Evolutionary conservation across 2,888 invertebrate species (phyloP).

Genomic region (Agrilus biguttatus): DNA sequence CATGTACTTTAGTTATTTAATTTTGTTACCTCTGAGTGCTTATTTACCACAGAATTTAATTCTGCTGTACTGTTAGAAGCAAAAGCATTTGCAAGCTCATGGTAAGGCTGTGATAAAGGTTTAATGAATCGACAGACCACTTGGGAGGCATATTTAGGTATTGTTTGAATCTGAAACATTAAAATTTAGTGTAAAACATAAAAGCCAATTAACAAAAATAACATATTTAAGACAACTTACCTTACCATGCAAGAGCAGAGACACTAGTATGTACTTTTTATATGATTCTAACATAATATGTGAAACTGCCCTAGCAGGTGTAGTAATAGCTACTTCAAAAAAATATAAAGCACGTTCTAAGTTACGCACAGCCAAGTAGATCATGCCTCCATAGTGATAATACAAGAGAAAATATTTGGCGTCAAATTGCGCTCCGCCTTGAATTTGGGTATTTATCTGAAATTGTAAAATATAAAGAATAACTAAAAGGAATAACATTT

Average conservation of each 20-base stretch:
- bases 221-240: slow-evolving; percentile 30
- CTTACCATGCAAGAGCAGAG: slow-evolving; percentile 83
- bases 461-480: slow-evolving; percentile 8
- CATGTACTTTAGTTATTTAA: slow-evolving; percentile 4
- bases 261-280: slow-evolving; percentile 89
- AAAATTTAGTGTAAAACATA: background rate
- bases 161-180: slow-evolving; percentile 34
- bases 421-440: slow-evolving; percentile 59
- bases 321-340: slow-evolving; percentile 90
- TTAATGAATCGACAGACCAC: slow-evolving; percentile 76
- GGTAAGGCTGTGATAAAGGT: slow-evolving; percentile 74
- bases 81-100: slow-evolving; percentile 77
- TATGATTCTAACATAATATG: slow-evolving; percentile 96
- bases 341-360: slow-evolving; percentile 87
- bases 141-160: slow-evolving; percentile 87
- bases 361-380: slow-evolving; percentile 85
- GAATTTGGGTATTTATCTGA: slow-evolving; percentile 19
- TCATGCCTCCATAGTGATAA: slow-evolving; percentile 97
- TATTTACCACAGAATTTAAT: slow-evolving; percentile 50
- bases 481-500: background rate
- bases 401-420: slow-evolving; percentile 84
- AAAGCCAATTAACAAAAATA: background rate
- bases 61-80: slow-evolving; percentile 57
- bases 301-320: slow-evolving; percentile 88
- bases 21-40: slow-evolving; percentile 52